Percentiles rank a stretch among this genome's conserved stretches.
These are phyloP conservation scores for Alcedo quadribrachys DNA, from an alignment of 2,797 vertebrate species.

Conservation along the genomic window DNA sequence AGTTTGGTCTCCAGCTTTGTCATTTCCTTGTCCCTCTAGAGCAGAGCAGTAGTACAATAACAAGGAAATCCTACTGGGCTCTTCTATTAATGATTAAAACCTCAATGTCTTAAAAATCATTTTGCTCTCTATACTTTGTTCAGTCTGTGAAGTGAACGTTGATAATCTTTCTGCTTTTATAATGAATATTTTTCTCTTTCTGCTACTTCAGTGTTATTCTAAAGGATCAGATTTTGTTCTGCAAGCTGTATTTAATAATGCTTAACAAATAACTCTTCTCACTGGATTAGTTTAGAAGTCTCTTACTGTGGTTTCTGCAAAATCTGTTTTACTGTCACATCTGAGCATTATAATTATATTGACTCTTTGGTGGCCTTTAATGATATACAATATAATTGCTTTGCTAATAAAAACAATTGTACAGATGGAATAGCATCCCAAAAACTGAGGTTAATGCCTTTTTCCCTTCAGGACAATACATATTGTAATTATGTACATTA, in stretches of 20 bases:
- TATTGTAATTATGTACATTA: too few relatives aligned
- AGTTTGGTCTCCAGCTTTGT: not conserved
- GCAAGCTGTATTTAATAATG: not conserved
- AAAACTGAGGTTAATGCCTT: not conserved
- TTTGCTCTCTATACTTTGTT: not conserved
- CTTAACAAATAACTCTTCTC: slow-evolving; percentile 8
- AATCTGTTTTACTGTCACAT: not conserved
- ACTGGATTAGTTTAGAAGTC: slow-evolving; percentile 2
- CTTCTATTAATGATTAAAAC: not conserved
- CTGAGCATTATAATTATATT: not conserved
- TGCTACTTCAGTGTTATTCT: not conserved
- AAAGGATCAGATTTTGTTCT: not conserved
- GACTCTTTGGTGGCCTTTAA: not conserved
- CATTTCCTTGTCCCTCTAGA: not conserved
- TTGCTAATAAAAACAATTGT: not conserved
- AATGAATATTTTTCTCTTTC: not conserved
- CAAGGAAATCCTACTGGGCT: not conserved
- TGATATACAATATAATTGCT: not conserved
- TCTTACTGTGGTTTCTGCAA: not conserved
- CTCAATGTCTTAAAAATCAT: not conserved
- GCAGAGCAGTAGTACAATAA: not conserved
- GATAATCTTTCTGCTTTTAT: not conserved
- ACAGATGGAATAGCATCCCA: not conserved
- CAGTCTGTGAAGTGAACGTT: not conserved
- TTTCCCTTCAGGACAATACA: not conserved